These are phyloP conservation scores for Platysternon megacephalum DNA, from an alignment of 2,113 vertebrate species.

Conservation along the genomic window DNA sequence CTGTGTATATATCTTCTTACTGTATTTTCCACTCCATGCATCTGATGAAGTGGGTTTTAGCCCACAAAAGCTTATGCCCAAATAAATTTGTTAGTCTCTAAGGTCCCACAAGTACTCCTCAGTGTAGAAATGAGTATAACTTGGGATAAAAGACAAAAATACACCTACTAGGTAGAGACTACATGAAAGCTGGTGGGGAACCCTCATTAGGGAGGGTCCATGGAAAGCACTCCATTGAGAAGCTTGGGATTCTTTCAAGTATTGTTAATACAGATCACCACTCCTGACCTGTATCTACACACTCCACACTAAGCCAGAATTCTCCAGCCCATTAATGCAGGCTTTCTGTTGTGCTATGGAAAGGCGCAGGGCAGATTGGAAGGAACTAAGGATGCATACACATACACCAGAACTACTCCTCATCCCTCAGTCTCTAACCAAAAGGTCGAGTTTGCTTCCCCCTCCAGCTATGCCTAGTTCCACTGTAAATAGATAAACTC, in stretches of 20 bases:
- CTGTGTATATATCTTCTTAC: no score
- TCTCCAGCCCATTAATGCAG: fast-evolving
- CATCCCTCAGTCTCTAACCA: neutral
- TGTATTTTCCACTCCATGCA: no score
- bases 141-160: neutral
- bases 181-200: neutral
- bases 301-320: fast-evolving
- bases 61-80: no score
- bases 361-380: neutral
- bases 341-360: neutral
- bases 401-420: neutral
- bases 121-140: neutral
- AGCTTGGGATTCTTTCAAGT: neutral
- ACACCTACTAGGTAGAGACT: neutral
- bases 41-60: no score
- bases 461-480: neutral
- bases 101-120: no score
- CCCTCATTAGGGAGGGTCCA: neutral
- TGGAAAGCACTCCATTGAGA: neutral
- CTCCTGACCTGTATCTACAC: fast-evolving
- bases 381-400: fast-evolving
- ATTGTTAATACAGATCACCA: fast-evolving
- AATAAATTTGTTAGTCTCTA: no score
- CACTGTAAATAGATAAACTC: neutral
- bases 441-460: neutral